Conservation (phyloP, 2,797 vertebrate species). For the Oreochromis mossambicus region DNA sequence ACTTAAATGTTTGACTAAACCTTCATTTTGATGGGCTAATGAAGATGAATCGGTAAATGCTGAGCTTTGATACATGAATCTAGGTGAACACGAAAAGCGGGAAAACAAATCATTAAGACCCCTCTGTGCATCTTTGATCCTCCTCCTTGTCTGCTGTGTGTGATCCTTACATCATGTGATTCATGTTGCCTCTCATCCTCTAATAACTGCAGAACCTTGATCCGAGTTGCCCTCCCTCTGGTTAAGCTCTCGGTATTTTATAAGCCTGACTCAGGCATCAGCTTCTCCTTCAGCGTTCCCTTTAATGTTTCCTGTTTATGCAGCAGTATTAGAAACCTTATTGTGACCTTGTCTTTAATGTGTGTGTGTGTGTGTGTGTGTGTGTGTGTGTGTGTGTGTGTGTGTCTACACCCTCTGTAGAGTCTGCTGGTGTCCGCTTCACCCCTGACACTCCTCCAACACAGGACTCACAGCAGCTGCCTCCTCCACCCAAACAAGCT, state of each 20-base stretch:
- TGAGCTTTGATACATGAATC: background rate
- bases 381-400: slow-evolving; percentile 6
- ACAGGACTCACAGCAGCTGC: slow-evolving; percentile 65
- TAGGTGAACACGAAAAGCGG: background rate
- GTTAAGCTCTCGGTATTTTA: background rate
- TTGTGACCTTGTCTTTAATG: background rate
- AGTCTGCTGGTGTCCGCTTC: slow-evolving; percentile 75
- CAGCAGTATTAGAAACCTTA: background rate
- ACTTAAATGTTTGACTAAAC: background rate
- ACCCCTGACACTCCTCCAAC: slow-evolving; percentile 47
- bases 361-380: slow-evolving; percentile 1
- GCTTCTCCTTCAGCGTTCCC: background rate
- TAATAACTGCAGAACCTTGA: background rate
- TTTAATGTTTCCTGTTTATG: background rate
- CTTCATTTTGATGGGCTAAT: background rate
- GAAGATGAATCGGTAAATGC: background rate
- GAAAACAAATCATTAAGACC: background rate
- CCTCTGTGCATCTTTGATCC: background rate
- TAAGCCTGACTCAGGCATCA: background rate
- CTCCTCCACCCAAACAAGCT: slow-evolving; percentile 72
- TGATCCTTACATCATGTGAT: background rate
- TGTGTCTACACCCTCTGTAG: slow-evolving; percentile 56
- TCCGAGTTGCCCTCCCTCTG: background rate
- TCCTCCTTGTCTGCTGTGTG: background rate
- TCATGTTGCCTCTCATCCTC: background rate